Conservation (phyloP, 2,797 vertebrate species). For the Takifugu ocellatus region DNA sequence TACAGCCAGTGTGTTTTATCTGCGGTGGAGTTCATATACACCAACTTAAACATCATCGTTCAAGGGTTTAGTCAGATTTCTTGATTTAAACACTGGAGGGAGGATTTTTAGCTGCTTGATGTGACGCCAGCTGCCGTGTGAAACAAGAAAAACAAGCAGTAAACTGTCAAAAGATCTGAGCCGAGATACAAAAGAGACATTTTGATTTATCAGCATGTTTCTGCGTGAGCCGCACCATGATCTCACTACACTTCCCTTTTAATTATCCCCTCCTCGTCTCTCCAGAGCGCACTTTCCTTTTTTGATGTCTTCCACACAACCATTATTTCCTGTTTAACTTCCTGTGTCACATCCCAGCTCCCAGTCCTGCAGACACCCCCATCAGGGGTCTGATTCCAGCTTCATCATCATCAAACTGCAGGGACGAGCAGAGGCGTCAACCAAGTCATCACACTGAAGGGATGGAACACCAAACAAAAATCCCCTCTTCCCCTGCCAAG, state of each 20-base stretch:
- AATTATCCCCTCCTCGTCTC: conserved; percentile 35
- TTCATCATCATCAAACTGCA: conserved; percentile 28
- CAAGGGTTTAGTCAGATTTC: conserved; percentile 17
- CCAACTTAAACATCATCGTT: no score
- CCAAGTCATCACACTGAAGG: conserved; percentile 49
- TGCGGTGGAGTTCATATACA: no score
- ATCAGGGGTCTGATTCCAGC: conserved; percentile 37
- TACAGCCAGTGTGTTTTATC: no score
- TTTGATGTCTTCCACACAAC: conserved; percentile 3
- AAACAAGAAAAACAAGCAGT: conserved; percentile 59
- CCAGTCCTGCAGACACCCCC: conserved; percentile 26
- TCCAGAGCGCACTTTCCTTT: conserved; percentile 7
- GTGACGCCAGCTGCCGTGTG: conserved; percentile 58
- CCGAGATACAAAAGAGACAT: conserved; percentile 56
- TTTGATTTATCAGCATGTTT: conserved; percentile 70
- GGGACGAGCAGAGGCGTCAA: conserved; percentile 25
- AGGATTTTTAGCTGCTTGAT: conserved; percentile 53
- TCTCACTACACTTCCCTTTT: conserved; percentile 31
- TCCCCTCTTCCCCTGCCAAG: conserved; percentile 10
- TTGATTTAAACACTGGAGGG: conserved; percentile 33
- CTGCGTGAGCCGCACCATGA: conserved; percentile 42
- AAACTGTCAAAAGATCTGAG: conserved; percentile 69
- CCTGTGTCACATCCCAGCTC: conserved; percentile 16
- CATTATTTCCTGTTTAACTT: conserved; percentile 9
- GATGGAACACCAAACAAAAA: conserved; percentile 40